A percentile compares a stretch with the other conserved stretches of the same genome.
Evolutionary conservation across 2,888 invertebrate genomes (phyloP).

Genomic region (Xestia ashworthii): DNA sequence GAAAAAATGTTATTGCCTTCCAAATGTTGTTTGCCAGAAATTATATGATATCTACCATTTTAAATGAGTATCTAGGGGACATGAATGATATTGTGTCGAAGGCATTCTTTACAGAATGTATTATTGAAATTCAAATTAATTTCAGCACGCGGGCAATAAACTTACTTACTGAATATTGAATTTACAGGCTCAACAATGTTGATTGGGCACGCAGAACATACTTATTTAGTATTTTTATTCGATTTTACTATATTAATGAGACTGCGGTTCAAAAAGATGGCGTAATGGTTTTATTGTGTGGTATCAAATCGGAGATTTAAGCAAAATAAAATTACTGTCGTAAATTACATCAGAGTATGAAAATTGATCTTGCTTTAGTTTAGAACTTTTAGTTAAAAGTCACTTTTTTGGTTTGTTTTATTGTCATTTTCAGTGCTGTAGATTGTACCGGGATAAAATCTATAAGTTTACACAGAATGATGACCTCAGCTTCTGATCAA

Average conservation of each 20-base stretch:
- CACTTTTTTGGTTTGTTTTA: neutral
- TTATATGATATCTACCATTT: conserved; percentile 5
- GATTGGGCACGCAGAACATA: neutral
- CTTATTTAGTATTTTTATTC: neutral
- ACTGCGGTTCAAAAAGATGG: neutral
- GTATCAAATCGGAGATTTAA: neutral
- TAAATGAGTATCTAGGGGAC: conserved; percentile 2
- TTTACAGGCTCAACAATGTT: neutral
- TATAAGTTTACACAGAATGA: neutral
- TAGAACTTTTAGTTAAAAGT: neutral
- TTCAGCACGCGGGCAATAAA: conserved; percentile 3
- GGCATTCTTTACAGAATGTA: conserved; percentile 1
- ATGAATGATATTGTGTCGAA: conserved; percentile 13
- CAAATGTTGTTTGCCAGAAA: conserved; percentile 1
- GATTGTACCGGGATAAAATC: neutral
- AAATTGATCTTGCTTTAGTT: neutral
- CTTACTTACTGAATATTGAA: neutral
- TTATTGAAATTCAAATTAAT: conserved; percentile 20
- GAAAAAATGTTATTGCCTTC: conserved; percentile 25
- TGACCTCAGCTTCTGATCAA: neutral
- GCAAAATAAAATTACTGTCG: neutral
- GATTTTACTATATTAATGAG: neutral
- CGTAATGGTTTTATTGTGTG: neutral
- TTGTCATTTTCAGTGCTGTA: neutral
- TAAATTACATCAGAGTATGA: neutral